Evolutionary conservation across 2,888 invertebrate species (phyloP).

Genomic region (Entomobrya proxima): DNA sequence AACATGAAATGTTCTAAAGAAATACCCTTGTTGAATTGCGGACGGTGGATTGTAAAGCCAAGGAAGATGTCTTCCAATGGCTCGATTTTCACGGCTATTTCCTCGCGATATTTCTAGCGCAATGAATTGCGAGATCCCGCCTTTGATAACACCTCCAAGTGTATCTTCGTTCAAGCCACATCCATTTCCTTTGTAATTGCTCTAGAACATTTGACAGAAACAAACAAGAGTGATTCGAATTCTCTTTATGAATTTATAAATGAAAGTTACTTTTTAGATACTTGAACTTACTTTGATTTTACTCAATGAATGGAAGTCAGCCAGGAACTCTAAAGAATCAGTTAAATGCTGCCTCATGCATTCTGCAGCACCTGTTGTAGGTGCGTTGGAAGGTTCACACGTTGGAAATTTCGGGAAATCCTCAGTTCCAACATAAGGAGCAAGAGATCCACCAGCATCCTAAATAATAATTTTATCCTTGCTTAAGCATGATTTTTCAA

Average conservation of each 20-base stretch:
- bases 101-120: slow-evolving; percentile 95
- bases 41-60: slow-evolving; percentile 92
- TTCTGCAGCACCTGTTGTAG: slow-evolving; percentile 91
- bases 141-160: slow-evolving; percentile 96
- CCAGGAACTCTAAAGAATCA: slow-evolving; percentile 95
- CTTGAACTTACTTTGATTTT: slow-evolving; percentile 91
- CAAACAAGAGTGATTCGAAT: not conserved
- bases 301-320: slow-evolving; percentile 96
- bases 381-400: slow-evolving; percentile 76
- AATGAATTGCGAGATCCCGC: slow-evolving; percentile 94
- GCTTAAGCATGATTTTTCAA: slow-evolving; percentile 49
- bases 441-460: slow-evolving; percentile 93
- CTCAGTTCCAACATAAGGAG: slow-evolving; percentile 85
- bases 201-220: slow-evolving; percentile 78
- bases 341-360: slow-evolving; percentile 93
- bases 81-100: slow-evolving; percentile 88
- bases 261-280: not conserved
- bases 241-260: not conserved
- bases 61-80: slow-evolving; percentile 88
- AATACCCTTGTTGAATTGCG: slow-evolving; percentile 87
- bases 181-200: slow-evolving; percentile 84
- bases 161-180: slow-evolving; percentile 95
- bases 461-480: slow-evolving; percentile 77
- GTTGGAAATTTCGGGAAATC: slow-evolving; percentile 78
- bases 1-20: slow-evolving; percentile 41